phyloP scores from a whole-genome alignment of 2,797 vertebrate species.

The Centropyge bicolor region DNA sequence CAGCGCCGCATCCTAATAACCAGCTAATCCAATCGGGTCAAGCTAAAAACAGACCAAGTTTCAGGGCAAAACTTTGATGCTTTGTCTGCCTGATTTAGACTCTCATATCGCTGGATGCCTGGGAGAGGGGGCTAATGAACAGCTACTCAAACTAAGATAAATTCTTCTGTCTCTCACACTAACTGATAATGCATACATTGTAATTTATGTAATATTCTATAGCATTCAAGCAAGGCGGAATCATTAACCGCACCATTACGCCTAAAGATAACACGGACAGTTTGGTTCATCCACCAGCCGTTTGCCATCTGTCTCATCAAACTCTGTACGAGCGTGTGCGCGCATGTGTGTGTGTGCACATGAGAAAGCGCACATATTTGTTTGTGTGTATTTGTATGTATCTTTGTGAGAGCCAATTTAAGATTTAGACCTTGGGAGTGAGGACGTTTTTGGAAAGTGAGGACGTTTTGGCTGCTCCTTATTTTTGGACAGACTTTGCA shows the following conservation, averaged over 20 bases:
- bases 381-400: not conserved
- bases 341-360: not conserved
- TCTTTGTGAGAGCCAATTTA: too few relatives aligned
- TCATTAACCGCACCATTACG: slow-evolving; percentile 85
- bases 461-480: too few relatives aligned
- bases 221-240: slow-evolving; percentile 75
- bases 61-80: slow-evolving; percentile 60
- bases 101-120: slow-evolving; percentile 24
- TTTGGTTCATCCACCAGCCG: slow-evolving; percentile 79
- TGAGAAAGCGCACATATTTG: not conserved
- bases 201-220: slow-evolving; percentile 80
- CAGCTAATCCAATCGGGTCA: slow-evolving; percentile 65
- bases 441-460: too few relatives aligned
- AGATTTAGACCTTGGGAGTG: too few relatives aligned
- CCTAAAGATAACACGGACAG: slow-evolving; percentile 81
- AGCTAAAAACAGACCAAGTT: slow-evolving; percentile 63
- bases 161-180: slow-evolving; percentile 57
- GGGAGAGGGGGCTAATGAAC: slow-evolving; percentile 57
- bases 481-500: too few relatives aligned
- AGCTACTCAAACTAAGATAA: slow-evolving; percentile 69
- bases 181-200: slow-evolving; percentile 79
- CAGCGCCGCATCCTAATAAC: slow-evolving; percentile 62
- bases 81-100: slow-evolving; percentile 42
- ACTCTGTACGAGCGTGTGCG: slow-evolving; percentile 12
- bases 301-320: slow-evolving; percentile 83